These are phyloP conservation scores for Spea bombifrons DNA, from an alignment of 2,113 vertebrate genomes.

Conservation along the genomic window DNA sequence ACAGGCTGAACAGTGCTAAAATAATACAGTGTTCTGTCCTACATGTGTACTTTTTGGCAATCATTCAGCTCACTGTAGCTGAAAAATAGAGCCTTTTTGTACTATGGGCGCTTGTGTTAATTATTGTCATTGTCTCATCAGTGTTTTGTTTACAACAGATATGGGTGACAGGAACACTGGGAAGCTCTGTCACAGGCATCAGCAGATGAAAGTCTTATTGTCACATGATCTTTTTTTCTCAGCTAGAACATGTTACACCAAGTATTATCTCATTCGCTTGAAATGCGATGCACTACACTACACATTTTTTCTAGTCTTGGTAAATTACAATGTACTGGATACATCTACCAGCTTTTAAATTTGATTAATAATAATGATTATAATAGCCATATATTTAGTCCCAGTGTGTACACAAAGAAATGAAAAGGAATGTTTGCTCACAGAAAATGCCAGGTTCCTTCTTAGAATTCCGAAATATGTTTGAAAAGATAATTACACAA, in stretches of 20 bases:
- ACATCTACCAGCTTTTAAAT: not conserved
- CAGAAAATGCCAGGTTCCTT: not conserved
- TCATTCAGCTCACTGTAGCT: conserved; percentile 67
- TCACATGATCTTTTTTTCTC: conserved; percentile 62
- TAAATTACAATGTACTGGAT: not conserved
- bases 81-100: conserved; percentile 65
- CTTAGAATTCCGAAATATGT: not conserved
- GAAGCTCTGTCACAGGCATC: conserved; percentile 66
- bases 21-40: conserved; percentile 41
- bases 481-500: not conserved
- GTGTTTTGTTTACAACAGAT: conserved; percentile 68
- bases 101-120: conserved; percentile 67
- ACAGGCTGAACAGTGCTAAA: conserved; percentile 9
- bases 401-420: not conserved
- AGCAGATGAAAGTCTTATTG: conserved; percentile 69
- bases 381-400: not conserved
- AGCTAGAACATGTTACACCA: conserved; percentile 23
- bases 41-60: conserved; percentile 62
- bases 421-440: too few species aligned
- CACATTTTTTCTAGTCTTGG: not conserved
- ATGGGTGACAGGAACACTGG: conserved; percentile 66
- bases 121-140: conserved; percentile 78
- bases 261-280: conserved; percentile 61
- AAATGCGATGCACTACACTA: conserved; percentile 44
- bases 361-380: not conserved